phyloP scores from a whole-genome alignment of 23 tunicate species.

The Phallusia fumigata region DNA sequence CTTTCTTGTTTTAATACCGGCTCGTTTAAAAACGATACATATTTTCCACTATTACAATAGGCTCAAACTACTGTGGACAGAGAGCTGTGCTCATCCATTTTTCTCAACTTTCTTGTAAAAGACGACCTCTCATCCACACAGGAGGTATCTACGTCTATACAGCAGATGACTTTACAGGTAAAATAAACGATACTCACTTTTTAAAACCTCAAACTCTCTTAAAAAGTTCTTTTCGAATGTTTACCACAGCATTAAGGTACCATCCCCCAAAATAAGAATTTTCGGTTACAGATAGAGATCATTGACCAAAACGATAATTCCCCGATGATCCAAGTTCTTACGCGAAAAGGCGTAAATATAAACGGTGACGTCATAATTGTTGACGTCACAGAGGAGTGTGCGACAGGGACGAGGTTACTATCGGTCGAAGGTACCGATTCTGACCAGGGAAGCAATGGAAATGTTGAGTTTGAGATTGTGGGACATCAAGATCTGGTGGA shows the following conservation, averaged over 20 bases:
- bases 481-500: slow-evolving; percentile 9
- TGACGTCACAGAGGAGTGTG: slow-evolving; percentile 63
- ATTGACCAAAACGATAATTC: slow-evolving; percentile 82
- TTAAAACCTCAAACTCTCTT: no score
- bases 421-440: slow-evolving; percentile 40
- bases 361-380: slow-evolving; percentile 34
- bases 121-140: slow-evolving; percentile 42
- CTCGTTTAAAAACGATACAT: no score
- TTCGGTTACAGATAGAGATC: slow-evolving; percentile 43
- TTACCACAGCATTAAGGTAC: not conserved
- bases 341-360: slow-evolving; percentile 19
- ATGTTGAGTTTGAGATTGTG: slow-evolving; percentile 47
- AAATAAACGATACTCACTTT: no score
- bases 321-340: slow-evolving; percentile 46
- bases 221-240: not conserved
- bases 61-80: slow-evolving; percentile 49
- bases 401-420: slow-evolving; percentile 36
- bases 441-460: slow-evolving; percentile 62
- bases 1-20: no score
- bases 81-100: slow-evolving; percentile 53
- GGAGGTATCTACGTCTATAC: slow-evolving; percentile 38
- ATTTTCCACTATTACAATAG: slow-evolving; percentile 3
- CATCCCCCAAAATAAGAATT: not conserved
- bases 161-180: slow-evolving; percentile 51
- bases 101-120: slow-evolving; percentile 30